These are phyloP conservation scores for Aphodius granarius DNA, from an alignment of 2,888 invertebrate species.

Conservation along the genomic window DNA sequence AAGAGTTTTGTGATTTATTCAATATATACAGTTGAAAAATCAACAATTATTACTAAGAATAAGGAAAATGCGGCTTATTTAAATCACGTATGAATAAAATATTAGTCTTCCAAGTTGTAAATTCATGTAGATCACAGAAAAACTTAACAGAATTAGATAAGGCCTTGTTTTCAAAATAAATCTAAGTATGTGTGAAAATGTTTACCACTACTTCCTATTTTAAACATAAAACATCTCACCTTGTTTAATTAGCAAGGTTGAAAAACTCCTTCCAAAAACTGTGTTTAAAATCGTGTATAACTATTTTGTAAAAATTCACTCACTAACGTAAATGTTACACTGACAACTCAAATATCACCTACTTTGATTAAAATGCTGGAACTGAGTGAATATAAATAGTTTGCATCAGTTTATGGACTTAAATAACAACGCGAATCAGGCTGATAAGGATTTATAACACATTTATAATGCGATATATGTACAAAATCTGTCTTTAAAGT, in stretches of 20 bases:
- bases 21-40: too few relatives aligned
- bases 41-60: too few relatives aligned
- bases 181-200: background rate
- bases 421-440: background rate
- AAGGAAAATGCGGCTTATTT: too few relatives aligned
- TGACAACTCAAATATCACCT: background rate
- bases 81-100: too few relatives aligned
- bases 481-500: background rate
- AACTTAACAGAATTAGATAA: too few relatives aligned
- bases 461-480: background rate
- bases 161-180: background rate
- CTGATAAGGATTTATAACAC: background rate
- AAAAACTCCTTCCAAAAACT: background rate
- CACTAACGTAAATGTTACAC: background rate
- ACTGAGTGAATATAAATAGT: background rate
- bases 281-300: background rate
- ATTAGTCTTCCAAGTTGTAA: too few relatives aligned
- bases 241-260: background rate
- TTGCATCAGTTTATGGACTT: background rate
- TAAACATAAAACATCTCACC: background rate
- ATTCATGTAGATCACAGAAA: too few relatives aligned
- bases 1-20: too few relatives aligned
- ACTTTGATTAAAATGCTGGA: background rate
- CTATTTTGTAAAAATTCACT: background rate
- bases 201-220: background rate